A percentile compares a stretch with the other conserved stretches of the same genome.
These are phyloP conservation scores for Pachypsylla venusta DNA, from an alignment of 1,140 invertebrate species.

Conservation along the genomic window DNA sequence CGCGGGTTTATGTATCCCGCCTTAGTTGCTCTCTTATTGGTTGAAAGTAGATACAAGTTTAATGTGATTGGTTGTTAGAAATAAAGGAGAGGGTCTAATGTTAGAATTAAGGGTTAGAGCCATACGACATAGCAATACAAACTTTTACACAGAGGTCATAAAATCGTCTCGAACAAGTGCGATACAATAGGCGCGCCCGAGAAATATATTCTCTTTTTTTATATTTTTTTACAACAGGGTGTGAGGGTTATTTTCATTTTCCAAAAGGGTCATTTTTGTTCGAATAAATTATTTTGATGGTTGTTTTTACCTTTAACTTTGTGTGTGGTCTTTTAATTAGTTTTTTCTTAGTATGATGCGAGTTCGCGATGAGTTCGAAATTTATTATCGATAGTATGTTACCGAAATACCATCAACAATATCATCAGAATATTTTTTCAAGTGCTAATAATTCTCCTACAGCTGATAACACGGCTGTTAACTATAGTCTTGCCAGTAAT, in stretches of 20 bases:
- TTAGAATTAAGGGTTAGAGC: neutral
- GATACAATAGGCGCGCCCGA: slow-evolving; percentile 8
- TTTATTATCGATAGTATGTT: slow-evolving; percentile 95
- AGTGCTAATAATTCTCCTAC: slow-evolving; percentile 33
- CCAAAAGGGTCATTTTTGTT: slow-evolving; percentile 4
- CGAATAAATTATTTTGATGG: slow-evolving; percentile 8
- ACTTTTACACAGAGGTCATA: slow-evolving; percentile 1
- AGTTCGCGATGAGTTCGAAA: slow-evolving; percentile 67
- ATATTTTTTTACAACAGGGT: too few species aligned
- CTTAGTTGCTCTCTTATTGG: neutral
- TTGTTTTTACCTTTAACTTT: slow-evolving; percentile 4
- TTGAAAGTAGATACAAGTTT: neutral
- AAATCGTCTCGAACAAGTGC: slow-evolving; percentile 9
- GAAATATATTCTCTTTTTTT: neutral
- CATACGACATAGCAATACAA: slow-evolving; percentile 4
- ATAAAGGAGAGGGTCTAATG: neutral
- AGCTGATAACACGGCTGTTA: slow-evolving; percentile 33
- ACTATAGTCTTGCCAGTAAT: slow-evolving; percentile 29
- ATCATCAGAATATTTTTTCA: slow-evolving; percentile 42
- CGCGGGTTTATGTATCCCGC: neutral
- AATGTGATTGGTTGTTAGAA: neutral
- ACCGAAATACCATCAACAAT: slow-evolving; percentile 78
- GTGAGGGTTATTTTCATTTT: slow-evolving; percentile 2
- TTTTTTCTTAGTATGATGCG: neutral
- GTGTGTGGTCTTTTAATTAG: neutral